A percentile compares a stretch with the other conserved stretches of the same genome.
Conservation (phyloP, 2,888 invertebrate species). For the Malachius bipustulatus region DNA sequence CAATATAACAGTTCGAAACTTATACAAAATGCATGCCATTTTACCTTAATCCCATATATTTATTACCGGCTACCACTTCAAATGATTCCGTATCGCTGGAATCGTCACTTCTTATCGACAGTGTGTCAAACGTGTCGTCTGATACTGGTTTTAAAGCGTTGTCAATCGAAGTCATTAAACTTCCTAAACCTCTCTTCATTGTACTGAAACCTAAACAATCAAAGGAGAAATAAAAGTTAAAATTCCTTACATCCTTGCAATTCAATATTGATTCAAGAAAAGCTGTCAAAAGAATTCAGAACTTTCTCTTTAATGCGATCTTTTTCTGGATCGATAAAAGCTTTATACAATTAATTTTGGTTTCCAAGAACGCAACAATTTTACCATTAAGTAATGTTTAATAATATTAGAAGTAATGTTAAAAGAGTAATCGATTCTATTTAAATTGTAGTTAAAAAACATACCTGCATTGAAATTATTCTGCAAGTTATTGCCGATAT, state of each 20-base stretch:
- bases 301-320: no score
- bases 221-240: slow-evolving; percentile 17
- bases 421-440: no score
- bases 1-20: slow-evolving; percentile 1
- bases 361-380: no score
- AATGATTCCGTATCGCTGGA: slow-evolving; percentile 83
- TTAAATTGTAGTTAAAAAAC: background rate
- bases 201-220: slow-evolving; percentile 62
- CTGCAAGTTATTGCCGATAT: slow-evolving; percentile 16
- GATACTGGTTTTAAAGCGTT: slow-evolving; percentile 61
- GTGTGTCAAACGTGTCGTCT: slow-evolving; percentile 64
- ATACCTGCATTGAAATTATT: slow-evolving; percentile 43
- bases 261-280: no score
- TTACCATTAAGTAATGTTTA: no score
- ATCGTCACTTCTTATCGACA: slow-evolving; percentile 67
- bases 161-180: slow-evolving; percentile 73
- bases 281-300: no score
- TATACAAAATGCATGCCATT: background rate
- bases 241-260: background rate
- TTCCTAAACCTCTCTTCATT: slow-evolving; percentile 74
- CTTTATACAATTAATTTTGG: no score
- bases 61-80: slow-evolving; percentile 52
- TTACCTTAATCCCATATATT: slow-evolving; percentile 10
- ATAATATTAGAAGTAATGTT: no score
- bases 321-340: no score